Evolutionary conservation across 2,113 vertebrate species (phyloP).

Genomic region (Bagarius yarrelli): DNA sequence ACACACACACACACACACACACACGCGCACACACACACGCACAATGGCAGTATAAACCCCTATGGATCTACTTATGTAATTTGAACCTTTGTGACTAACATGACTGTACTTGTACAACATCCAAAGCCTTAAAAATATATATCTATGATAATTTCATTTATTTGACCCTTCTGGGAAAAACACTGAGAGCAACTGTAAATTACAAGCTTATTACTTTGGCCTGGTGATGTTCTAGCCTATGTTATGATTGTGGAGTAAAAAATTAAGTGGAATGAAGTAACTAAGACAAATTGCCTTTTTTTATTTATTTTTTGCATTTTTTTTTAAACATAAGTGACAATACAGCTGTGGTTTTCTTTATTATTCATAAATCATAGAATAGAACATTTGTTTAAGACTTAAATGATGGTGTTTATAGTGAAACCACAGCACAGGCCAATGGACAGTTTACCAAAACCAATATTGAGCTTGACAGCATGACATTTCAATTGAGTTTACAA

Average conservation of each 20-base stretch:
- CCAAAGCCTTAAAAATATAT: background rate
- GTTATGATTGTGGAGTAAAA: no score
- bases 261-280: no score
- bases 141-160: slow-evolving; percentile 7
- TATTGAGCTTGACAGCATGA: slow-evolving; percentile 16
- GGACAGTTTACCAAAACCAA: slow-evolving; percentile 2
- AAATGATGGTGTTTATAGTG: background rate
- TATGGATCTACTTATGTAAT: slow-evolving; percentile 33
- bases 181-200: slow-evolving; percentile 22
- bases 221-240: background rate
- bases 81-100: slow-evolving; percentile 29
- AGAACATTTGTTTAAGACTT: slow-evolving; percentile 13
- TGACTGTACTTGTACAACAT: slow-evolving; percentile 37
- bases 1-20: slow-evolving; percentile 30
- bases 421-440: slow-evolving; percentile 4
- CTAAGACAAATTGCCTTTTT: background rate
- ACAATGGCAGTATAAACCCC: background rate
- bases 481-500: background rate
- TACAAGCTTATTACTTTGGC: background rate
- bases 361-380: slow-evolving; percentile 21
- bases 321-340: background rate
- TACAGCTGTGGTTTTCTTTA: slow-evolving; percentile 55
- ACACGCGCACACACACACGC: slow-evolving; percentile 25
- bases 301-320: slow-evolving; percentile 10
- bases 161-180: slow-evolving; percentile 29